Conservation (phyloP, 1,140 invertebrate species). For the Chrysomallon squamiferum region DNA sequence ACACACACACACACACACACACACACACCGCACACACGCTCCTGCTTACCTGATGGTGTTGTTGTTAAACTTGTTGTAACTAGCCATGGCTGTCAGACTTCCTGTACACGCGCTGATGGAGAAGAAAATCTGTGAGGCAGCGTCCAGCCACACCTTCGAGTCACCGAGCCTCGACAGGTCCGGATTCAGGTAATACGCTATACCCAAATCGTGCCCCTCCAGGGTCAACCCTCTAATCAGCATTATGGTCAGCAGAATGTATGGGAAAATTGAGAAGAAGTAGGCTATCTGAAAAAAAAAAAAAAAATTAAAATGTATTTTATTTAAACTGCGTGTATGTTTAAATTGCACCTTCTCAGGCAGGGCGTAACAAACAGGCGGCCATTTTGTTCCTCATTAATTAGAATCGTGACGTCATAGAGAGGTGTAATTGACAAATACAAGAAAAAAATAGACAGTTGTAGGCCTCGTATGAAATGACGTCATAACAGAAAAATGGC, state of each 20-base stretch:
- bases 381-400: no score
- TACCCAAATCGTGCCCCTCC: constrained; percentile 79
- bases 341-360: no score
- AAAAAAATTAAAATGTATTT: background rate
- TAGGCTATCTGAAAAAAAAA: constrained; percentile 24
- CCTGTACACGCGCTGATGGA: constrained; percentile 47
- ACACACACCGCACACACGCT: no score
- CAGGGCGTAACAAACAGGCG: no score
- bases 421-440: no score
- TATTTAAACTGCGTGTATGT: background rate
- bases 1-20: no score
- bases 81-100: constrained; percentile 49
- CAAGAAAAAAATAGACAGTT: no score
- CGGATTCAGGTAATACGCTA: constrained; percentile 82
- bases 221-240: constrained; percentile 68
- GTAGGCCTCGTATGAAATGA: no score
- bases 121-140: constrained; percentile 55
- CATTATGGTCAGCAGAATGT: constrained; percentile 60
- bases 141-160: constrained; percentile 48
- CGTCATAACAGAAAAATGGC: no score
- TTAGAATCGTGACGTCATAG: no score
- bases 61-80: constrained; percentile 48
- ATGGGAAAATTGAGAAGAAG: constrained; percentile 56
- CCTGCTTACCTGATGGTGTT: background rate
- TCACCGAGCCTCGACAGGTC: constrained; percentile 8